Conservation (phyloP, 2,888 invertebrate genomes). For the Blastobasis adustella region DNA sequence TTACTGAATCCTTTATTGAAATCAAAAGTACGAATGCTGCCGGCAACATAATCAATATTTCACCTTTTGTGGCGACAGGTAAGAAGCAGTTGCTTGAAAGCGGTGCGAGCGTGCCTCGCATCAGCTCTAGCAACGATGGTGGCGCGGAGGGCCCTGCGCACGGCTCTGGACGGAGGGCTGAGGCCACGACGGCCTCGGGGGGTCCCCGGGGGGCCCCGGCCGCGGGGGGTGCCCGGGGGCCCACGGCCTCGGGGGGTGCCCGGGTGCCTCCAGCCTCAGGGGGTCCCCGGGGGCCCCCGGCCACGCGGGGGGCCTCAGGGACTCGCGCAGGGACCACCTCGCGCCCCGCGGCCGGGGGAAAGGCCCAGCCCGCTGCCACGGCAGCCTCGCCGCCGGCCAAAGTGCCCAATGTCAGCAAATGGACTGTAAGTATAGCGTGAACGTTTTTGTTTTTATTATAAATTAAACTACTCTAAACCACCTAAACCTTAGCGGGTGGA, state of each 20-base stretch:
- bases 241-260: too few species aligned
- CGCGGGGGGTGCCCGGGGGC: too few species aligned
- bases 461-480: too few species aligned
- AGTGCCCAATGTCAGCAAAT: slow-evolving; percentile 47
- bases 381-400: slow-evolving; percentile 21
- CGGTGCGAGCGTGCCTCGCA: slow-evolving; percentile 36
- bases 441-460: too few species aligned
- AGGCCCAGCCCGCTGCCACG: slow-evolving; percentile 11
- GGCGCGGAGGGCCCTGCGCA: slow-evolving; percentile 26
- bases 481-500: too few species aligned
- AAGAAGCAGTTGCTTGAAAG: slow-evolving; percentile 66
- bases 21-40: too few species aligned
- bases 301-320: too few species aligned
- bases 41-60: too few species aligned
- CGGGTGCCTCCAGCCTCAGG: too few species aligned
- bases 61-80: slow-evolving; percentile 38
- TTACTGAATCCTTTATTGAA: too few species aligned
- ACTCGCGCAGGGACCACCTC: neutral
- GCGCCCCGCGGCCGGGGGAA: slow-evolving; percentile 12
- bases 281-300: too few species aligned
- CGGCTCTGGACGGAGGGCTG: slow-evolving; percentile 14
- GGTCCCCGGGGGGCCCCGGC: too few species aligned
- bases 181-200: slow-evolving; percentile 10
- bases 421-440: slow-evolving; percentile 35
- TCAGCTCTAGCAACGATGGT: slow-evolving; percentile 65